phyloP scores from a whole-genome alignment of 1,140 invertebrate genomes.

The Euborellia annulipes region DNA sequence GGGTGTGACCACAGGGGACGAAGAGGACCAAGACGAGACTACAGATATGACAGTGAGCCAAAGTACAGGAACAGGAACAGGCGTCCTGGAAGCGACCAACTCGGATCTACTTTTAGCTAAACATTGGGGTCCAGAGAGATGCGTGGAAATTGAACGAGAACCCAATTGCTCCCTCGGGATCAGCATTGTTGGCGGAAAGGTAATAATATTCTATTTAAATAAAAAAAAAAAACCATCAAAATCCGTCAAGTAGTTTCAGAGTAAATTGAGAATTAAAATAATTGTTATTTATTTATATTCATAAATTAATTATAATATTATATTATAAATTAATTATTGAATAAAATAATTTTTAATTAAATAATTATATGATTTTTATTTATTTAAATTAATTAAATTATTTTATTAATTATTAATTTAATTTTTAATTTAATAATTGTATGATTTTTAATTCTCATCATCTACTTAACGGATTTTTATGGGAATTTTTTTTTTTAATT shows the following conservation, averaged over 20 bases:
- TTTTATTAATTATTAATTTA: too few species aligned
- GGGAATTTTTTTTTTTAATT: too few species aligned
- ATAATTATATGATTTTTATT: neutral
- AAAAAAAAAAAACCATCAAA: neutral
- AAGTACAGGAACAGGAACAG: neutral
- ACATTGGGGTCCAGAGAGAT: slow-evolving; percentile 74
- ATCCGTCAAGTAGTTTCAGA: too few species aligned
- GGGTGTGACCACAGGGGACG: neutral
- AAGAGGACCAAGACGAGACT: neutral
- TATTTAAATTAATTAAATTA: slow-evolving; percentile 4
- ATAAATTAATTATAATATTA: too few species aligned
- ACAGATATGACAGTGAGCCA: slow-evolving; percentile 32
- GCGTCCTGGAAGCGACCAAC: slow-evolving; percentile 1
- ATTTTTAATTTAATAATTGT: too few species aligned
- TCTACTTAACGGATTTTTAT: too few species aligned
- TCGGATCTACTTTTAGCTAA: slow-evolving; percentile 39
- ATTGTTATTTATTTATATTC: too few species aligned
- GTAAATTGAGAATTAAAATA: too few species aligned
- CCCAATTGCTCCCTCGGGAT: slow-evolving; percentile 71
- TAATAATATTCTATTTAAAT: slow-evolving; percentile 30
- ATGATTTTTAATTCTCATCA: too few species aligned
- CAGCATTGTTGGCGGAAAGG: slow-evolving; percentile 93
- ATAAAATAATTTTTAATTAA: too few species aligned
- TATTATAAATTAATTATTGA: too few species aligned
- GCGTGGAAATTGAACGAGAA: slow-evolving; percentile 55